phyloP scores from a whole-genome alignment of 2,797 vertebrate genomes.

The Macrochelys suwanniensis region DNA sequence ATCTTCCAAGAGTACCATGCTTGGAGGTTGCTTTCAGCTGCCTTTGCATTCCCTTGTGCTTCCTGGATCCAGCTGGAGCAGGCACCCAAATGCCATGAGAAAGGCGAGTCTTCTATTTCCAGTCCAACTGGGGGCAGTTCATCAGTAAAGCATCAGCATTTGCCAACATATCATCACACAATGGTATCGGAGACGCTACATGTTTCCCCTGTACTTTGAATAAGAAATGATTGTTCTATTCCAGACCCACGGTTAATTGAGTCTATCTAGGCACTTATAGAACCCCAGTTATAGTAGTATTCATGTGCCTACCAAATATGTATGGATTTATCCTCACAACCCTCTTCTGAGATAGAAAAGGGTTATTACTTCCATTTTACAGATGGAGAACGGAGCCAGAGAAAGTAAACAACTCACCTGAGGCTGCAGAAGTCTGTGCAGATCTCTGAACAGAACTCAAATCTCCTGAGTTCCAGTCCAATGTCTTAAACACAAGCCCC shows the following conservation, averaged over 20 bases:
- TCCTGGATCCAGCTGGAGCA: accelerated
- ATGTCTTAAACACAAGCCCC: no score
- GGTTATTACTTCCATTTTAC: neutral
- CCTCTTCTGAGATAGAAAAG: neutral
- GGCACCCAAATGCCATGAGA: neutral
- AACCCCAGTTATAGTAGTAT: neutral
- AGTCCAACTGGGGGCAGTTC: neutral
- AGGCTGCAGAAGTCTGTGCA: no score
- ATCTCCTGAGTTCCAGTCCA: neutral
- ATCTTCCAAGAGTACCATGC: accelerated
- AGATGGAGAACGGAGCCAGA: neutral
- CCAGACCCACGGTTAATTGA: neutral
- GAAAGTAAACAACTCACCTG: neutral
- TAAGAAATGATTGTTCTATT: neutral
- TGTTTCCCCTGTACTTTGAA: neutral
- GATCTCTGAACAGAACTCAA: no score
- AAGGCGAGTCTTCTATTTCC: neutral
- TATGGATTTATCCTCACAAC: neutral
- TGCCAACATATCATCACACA: neutral
- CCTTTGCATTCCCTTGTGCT: accelerated
- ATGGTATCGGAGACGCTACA: neutral
- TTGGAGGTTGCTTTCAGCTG: neutral
- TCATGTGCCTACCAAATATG: neutral
- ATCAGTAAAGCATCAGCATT: neutral
- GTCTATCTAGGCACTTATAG: no score